These are phyloP conservation scores for Neodon shergylaensis DNA, from an alignment of 2,113 vertebrate genomes.

Conservation along the genomic window DNA sequence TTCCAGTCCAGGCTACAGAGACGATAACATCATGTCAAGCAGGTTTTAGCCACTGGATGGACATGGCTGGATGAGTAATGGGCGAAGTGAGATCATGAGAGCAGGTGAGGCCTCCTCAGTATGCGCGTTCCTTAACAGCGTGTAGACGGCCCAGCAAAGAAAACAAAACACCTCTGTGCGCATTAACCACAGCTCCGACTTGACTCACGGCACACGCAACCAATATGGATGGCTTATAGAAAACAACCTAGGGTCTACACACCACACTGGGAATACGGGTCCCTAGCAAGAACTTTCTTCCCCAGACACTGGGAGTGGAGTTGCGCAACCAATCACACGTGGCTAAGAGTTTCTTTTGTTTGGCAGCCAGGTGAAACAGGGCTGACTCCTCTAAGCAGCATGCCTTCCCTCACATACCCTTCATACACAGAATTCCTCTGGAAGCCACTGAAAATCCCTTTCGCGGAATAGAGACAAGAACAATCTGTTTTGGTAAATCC, in stretches of 20 bases:
- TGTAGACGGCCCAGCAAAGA: not conserved
- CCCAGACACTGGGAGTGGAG: constrained; percentile 43
- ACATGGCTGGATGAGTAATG: not conserved
- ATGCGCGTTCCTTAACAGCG: not conserved
- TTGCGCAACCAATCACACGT: constrained; percentile 64
- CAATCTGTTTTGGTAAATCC: constrained; percentile 19
- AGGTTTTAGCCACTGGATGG: not conserved
- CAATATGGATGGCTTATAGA: not conserved
- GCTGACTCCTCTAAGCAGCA: constrained; percentile 55
- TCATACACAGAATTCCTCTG: constrained; percentile 70
- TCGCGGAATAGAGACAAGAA: constrained; percentile 41
- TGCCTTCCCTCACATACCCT: constrained; percentile 61
- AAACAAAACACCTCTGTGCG: not conserved
- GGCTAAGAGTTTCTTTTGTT: constrained; percentile 69
- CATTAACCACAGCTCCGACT: not conserved
- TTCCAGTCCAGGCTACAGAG: not conserved
- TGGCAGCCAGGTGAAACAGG: constrained; percentile 68
- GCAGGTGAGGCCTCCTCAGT: not conserved
- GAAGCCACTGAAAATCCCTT: constrained; percentile 68
- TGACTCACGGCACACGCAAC: not conserved
- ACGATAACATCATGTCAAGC: not conserved
- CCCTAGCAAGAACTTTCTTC: not conserved
- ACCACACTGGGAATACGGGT: constrained; percentile 41
- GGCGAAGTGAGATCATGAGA: not conserved
- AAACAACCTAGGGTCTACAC: constrained; percentile 29